These are phyloP conservation scores for Stichopus chloronotus DNA, from an alignment of 35 echinoderm and acorn worm species.

Conservation along the genomic window DNA sequence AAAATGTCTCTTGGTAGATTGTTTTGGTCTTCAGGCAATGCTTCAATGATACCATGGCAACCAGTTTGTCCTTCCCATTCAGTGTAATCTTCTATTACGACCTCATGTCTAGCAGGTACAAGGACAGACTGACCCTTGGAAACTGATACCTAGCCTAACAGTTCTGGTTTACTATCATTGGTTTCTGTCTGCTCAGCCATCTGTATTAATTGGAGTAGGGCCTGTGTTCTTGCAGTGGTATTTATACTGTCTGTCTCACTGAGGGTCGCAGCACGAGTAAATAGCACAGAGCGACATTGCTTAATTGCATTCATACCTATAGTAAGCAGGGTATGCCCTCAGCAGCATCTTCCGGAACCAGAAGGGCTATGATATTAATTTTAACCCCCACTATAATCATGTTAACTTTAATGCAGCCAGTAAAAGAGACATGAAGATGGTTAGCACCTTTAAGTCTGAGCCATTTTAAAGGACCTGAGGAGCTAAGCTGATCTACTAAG, in stretches of 20 bases:
- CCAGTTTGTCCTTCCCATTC: not conserved
- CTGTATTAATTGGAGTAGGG: not conserved
- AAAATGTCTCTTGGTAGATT: slow-evolving; percentile 4
- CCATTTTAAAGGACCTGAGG: not conserved
- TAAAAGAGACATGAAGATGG: not conserved
- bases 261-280: not conserved
- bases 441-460: slow-evolving; percentile 15
- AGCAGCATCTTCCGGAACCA: slow-evolving; percentile 12
- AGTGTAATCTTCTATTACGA: not conserved
- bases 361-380: not conserved
- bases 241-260: not conserved
- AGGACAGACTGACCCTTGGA: not conserved
- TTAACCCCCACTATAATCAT: not conserved
- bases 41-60: not conserved
- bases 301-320: slow-evolving; percentile 49
- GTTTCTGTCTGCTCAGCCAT: not conserved
- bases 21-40: not conserved
- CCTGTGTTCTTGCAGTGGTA: not conserved
- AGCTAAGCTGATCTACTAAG: not conserved
- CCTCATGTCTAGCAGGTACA: slow-evolving; percentile 10
- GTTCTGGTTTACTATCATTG: not conserved
- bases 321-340: slow-evolving; percentile 28
- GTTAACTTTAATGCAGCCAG: not conserved
- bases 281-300: not conserved
- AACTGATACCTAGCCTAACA: not conserved